A percentile compares a stretch with the other conserved stretches of the same genome.
These are phyloP conservation scores for Clistopyga incitator DNA, from an alignment of 2,888 invertebrate genomes.

Conservation along the genomic window DNA sequence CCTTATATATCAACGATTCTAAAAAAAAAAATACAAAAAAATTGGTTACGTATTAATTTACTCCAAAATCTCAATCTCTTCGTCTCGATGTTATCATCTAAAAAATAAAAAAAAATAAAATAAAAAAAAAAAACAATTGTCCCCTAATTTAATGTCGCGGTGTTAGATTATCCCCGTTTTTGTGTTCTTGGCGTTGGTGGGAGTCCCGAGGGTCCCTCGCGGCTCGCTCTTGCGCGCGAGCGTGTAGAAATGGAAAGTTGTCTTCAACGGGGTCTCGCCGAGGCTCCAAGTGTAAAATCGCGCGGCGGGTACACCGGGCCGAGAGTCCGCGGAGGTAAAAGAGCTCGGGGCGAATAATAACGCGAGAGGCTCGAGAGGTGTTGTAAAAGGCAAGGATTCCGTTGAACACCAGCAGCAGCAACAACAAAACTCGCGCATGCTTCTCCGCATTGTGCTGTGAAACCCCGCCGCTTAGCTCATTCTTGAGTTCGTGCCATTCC, in stretches of 20 bases:
- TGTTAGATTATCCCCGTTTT: slow-evolving; percentile 37
- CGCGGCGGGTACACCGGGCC: slow-evolving; percentile 55
- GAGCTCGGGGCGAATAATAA: slow-evolving; percentile 34
- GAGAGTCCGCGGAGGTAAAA: slow-evolving; percentile 46
- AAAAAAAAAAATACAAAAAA: too few species aligned
- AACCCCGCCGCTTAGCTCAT: slow-evolving; percentile 27
- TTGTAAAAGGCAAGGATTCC: slow-evolving; percentile 14
- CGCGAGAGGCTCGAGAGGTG: slow-evolving; percentile 27
- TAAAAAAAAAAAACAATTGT: too few species aligned
- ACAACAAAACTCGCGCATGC: slow-evolving; percentile 12
- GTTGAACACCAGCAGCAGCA: not conserved
- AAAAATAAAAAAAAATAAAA: too few species aligned
- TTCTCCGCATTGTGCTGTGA: slow-evolving; percentile 32
- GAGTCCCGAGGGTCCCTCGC: slow-evolving; percentile 53
- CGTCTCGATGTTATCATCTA: too few species aligned
- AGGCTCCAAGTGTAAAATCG: slow-evolving; percentile 41
- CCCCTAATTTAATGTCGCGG: slow-evolving; percentile 8
- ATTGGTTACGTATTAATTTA: too few species aligned
- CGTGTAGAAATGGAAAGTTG: slow-evolving; percentile 81
- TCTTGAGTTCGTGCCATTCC: slow-evolving; percentile 14
- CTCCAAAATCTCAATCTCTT: too few species aligned
- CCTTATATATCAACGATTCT: too few species aligned
- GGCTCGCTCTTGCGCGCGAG: slow-evolving; percentile 64
- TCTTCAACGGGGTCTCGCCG: slow-evolving; percentile 70
- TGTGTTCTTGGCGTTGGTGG: slow-evolving; percentile 45